These are phyloP conservation scores for Zaprionus camerounensis DNA, from an alignment of 1,140 invertebrate genomes.

Conservation along the genomic window DNA sequence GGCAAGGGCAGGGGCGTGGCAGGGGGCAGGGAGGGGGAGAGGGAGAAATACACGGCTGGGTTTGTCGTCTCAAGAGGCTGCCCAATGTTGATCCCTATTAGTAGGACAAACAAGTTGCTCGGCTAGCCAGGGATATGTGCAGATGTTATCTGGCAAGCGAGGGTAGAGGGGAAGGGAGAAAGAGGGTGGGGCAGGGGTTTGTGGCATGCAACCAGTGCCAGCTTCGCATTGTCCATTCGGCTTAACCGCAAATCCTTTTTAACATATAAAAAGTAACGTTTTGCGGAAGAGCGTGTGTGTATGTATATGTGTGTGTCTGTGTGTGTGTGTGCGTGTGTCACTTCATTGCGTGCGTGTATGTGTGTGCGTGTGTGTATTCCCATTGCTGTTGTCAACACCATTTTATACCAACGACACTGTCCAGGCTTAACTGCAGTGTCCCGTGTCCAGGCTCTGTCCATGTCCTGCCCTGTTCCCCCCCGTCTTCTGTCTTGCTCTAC, in stretches of 20 bases:
- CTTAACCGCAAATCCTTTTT: constrained; percentile 83
- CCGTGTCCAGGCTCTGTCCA: constrained; percentile 24
- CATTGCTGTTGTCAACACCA: constrained; percentile 82
- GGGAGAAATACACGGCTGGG: background rate
- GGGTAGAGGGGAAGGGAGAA: constrained; percentile 1
- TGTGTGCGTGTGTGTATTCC: constrained; percentile 54
- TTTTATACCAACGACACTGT: constrained; percentile 65
- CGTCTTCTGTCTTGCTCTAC: background rate
- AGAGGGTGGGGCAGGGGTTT: background rate
- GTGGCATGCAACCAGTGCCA: constrained; percentile 62
- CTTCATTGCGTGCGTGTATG: constrained; percentile 21
- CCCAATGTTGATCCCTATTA: constrained; percentile 81
- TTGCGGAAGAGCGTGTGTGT: constrained; percentile 20
- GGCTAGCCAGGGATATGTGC: constrained; percentile 63
- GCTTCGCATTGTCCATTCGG: constrained; percentile 68
- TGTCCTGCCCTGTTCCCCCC: background rate
- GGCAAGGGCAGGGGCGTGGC: background rate
- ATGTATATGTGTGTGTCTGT: background rate
- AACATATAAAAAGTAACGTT: constrained; percentile 83
- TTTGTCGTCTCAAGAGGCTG: constrained; percentile 70
- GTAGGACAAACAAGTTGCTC: constrained; percentile 74
- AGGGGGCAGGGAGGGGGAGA: too few species aligned
- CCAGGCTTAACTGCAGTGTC: constrained; percentile 66
- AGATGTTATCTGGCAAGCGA: constrained; percentile 68
- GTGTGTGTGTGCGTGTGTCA: constrained; percentile 13